Percentiles rank a stretch among this genome's conserved stretches.
These are phyloP conservation scores for Lithophane ornitopus DNA, from an alignment of 2,888 invertebrate species.

Conservation along the genomic window DNA sequence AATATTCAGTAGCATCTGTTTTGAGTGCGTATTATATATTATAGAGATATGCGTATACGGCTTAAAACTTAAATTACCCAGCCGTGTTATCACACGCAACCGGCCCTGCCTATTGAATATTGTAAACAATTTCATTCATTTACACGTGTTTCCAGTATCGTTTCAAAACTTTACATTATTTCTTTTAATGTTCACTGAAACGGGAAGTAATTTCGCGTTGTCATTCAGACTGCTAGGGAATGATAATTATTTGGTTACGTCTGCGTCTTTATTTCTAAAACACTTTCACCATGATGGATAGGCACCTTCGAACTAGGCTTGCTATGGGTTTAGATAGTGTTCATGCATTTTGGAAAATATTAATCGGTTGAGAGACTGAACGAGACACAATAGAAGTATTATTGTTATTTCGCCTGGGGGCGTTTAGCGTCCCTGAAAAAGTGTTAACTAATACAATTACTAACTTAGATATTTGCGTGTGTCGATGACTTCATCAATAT, in stretches of 20 bases:
- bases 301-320: not conserved
- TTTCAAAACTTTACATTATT: constrained; percentile 29
- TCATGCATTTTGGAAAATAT: not conserved
- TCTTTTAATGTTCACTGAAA: constrained; percentile 12
- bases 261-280: not conserved
- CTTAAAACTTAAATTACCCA: constrained; percentile 20
- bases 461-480: not conserved
- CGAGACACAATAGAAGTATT: too few relatives aligned
- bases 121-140: constrained; percentile 55
- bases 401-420: too few relatives aligned
- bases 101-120: constrained; percentile 11
- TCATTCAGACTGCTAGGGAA: constrained; percentile 5
- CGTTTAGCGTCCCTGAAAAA: too few relatives aligned
- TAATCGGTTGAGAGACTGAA: too few relatives aligned
- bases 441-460: not conserved
- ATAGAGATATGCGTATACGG: not conserved
- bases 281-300: too few relatives aligned
- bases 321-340: not conserved
- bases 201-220: constrained; percentile 1
- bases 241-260: not conserved
- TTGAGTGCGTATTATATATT: not conserved
- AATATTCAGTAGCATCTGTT: not conserved
- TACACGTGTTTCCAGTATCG: constrained; percentile 46
- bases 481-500: not conserved
- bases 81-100: constrained; percentile 44